Evolutionary conservation across 1,140 invertebrate genomes (phyloP), one percentile per base, ranked within the genome.

Genomic region (Zaprionus ornatus): DNA sequence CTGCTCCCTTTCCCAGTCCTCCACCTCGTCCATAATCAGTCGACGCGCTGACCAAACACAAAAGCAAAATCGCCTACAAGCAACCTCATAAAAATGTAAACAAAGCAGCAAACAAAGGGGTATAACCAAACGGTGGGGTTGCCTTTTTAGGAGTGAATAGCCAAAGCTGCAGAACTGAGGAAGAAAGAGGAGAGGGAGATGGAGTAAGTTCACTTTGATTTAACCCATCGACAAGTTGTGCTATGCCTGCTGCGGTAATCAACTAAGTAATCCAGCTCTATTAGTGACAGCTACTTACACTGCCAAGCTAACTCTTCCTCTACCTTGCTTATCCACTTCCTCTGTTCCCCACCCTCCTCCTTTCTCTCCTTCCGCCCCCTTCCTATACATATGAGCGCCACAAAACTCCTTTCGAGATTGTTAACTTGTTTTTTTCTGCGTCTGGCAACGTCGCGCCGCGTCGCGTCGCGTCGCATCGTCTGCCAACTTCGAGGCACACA

Each of bases 251-350:
- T 45, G 7, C 29, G 72, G 29, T 74, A 69, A 74, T 74, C 65
- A 74, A 69, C 56, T 69, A 63, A 69, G 66, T 74, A 74, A 74
- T 74, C 72, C 62, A 57, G 52, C 69, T 45, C 50, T 63, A 70
- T 63, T 57, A 48, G 56, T 25, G 59, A 4, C 65, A 4, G 40
- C 64, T 55, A 29, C 21, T 37, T 21, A 23, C 27, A 6, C 1
- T 40, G 7, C n/a, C n/a, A 19, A 9, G 0, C n/a, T 10, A 5
- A n/a, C 15, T 40, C 29, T 45, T 45, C 4, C 42, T 45, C 15
- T 17, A 17, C 42, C 17, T 45, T n/a, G n/a, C n/a, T n/a, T n/a
- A n/a, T n/a, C n/a, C n/a, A n/a, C n/a, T n/a, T n/a, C n/a, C n/a
- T n/a, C n/a, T n/a, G n/a, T n/a, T n/a, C 40, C 2, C 15, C 5